A percentile compares a stretch with the other conserved stretches of the same genome.
These are phyloP conservation scores for Melanotaenia nigrans DNA, from an alignment of 2,797 vertebrate species.

Conservation along the genomic window DNA sequence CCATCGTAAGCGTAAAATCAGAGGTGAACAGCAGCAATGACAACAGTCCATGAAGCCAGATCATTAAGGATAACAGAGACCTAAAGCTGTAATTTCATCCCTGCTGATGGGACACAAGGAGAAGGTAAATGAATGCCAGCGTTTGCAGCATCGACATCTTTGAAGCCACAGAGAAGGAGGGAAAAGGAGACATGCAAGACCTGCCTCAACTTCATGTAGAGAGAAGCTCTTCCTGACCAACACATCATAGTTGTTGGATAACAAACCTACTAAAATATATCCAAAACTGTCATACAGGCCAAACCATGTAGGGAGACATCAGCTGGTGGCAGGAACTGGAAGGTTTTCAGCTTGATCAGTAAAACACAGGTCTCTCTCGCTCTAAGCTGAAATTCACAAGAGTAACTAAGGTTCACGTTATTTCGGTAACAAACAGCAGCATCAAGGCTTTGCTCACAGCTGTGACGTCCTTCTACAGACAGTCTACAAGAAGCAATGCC, in stretches of 20 bases:
- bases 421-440: background rate
- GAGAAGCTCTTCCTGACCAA: no score
- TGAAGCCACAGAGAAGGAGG: conserved; percentile 1
- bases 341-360: background rate
- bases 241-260: background rate
- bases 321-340: background rate
- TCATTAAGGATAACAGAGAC: conserved; percentile 23
- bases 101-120: conserved; percentile 19
- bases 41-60: background rate
- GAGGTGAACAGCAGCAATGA: background rate
- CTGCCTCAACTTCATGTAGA: background rate
- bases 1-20: background rate
- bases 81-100: conserved; percentile 62
- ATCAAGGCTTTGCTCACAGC: background rate
- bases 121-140: conserved; percentile 14
- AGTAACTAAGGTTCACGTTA: background rate
- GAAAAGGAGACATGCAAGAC: background rate
- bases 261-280: background rate
- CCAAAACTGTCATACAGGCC: background rate
- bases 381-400: background rate
- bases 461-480: background rate
- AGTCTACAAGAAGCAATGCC: background rate
- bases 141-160: conserved; percentile 28
- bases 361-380: background rate
- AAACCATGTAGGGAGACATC: no score